phyloP scores from a whole-genome alignment of 2,113 vertebrate species.

The Sceloporus tristichus region DNA sequence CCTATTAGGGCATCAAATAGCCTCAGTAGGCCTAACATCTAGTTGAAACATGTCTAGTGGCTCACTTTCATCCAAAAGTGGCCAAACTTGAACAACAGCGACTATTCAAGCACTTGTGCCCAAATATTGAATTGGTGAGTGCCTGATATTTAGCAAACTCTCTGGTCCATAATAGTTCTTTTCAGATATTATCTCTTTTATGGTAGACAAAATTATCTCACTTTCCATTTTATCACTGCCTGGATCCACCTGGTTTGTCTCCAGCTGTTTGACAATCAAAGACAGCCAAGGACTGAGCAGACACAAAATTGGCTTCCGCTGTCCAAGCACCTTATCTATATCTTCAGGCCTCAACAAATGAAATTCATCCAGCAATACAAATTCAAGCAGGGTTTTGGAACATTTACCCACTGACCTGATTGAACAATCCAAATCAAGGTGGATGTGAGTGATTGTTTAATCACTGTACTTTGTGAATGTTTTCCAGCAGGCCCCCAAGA shows the following conservation, averaged over 20 bases:
- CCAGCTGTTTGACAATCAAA: neutral
- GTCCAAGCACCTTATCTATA: neutral
- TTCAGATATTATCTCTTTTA: neutral
- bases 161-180: no score
- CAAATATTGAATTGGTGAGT: no score
- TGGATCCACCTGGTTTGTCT: neutral
- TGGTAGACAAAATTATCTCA: neutral
- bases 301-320: neutral
- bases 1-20: neutral
- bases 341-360: neutral
- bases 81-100: neutral
- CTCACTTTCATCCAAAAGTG: neutral
- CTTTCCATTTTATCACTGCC: neutral
- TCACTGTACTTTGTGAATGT: no score
- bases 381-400: no score
- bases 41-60: neutral
- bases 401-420: no score
- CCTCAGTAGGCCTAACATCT: neutral
- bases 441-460: no score
- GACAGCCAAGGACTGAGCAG: neutral
- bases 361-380: neutral
- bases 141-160: no score
- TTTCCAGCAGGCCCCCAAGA: no score
- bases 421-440: no score
- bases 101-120: neutral